Conservation (phyloP, 2,797 vertebrate genomes). For the Trachops cirrhosus region DNA sequence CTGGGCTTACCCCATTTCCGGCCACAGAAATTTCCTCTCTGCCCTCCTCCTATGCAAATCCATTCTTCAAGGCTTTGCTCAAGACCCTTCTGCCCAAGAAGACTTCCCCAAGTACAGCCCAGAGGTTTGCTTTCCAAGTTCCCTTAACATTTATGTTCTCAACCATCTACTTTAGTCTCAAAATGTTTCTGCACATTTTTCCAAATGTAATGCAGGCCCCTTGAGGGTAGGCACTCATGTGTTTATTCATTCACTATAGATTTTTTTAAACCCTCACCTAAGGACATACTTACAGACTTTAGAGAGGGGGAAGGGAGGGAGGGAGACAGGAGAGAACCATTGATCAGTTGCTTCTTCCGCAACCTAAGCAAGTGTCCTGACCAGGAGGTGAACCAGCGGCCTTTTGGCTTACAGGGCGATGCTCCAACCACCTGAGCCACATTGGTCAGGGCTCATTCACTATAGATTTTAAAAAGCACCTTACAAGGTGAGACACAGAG, state of each 20-base stretch:
- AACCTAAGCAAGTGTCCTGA: too few species aligned
- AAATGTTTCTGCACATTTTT: neutral
- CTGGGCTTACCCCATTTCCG: neutral
- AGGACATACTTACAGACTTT: too few species aligned
- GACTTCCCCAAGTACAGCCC: neutral
- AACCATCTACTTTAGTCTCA: neutral
- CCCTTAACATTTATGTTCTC: neutral
- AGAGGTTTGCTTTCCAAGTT: slow-evolving; percentile 16
- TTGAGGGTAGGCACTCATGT: neutral
- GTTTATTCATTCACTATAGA: neutral
- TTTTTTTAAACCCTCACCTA: neutral
- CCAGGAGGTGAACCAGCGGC: too few species aligned
- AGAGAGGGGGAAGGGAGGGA: too few species aligned
- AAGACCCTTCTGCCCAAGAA: neutral
- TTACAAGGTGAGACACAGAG: neutral
- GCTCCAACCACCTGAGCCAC: too few species aligned
- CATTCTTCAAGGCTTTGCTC: neutral
- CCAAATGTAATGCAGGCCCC: neutral
- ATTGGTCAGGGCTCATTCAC: neutral
- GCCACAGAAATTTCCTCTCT: neutral
- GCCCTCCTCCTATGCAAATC: slow-evolving; percentile 24
- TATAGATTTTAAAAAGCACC: neutral
- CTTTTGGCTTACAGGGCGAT: too few species aligned
- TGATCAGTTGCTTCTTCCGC: too few species aligned
- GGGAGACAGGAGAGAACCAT: neutral